Conservation (phyloP, 2,797 vertebrate species). For the Myiothlypis coronata region DNA sequence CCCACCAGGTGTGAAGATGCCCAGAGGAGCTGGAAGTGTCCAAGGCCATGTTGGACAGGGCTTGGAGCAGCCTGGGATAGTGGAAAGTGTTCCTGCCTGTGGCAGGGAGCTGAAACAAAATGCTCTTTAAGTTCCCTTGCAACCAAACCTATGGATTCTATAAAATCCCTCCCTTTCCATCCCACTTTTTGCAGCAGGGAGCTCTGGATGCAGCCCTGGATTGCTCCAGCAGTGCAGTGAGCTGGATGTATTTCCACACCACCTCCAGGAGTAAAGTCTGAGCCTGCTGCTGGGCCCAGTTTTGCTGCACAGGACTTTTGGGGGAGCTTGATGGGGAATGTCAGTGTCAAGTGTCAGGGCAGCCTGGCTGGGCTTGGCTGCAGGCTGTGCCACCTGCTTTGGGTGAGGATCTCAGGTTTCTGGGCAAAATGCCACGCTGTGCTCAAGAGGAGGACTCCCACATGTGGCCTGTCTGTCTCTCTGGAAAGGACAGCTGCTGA, state of each 20-base stretch:
- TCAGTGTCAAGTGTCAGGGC: neutral
- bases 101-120: neutral
- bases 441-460: neutral
- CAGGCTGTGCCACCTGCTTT: neutral
- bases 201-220: neutral
- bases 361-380: neutral
- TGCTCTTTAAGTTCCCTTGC: neutral
- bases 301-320: neutral
- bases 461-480: neutral
- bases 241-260: rapidly evolving
- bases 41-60: neutral
- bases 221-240: rapidly evolving
- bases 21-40: neutral
- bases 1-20: rapidly evolving
- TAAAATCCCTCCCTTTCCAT: neutral
- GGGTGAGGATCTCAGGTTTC: neutral
- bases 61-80: neutral
- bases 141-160: neutral
- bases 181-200: neutral
- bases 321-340: neutral
- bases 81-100: neutral
- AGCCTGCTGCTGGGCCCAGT: neutral
- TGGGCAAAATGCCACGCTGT: neutral
- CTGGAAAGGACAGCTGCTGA: neutral
- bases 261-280: neutral